These are phyloP conservation scores for Drosophila kanapiae DNA, from an alignment of 1,140 invertebrate genomes.

Conservation along the genomic window DNA sequence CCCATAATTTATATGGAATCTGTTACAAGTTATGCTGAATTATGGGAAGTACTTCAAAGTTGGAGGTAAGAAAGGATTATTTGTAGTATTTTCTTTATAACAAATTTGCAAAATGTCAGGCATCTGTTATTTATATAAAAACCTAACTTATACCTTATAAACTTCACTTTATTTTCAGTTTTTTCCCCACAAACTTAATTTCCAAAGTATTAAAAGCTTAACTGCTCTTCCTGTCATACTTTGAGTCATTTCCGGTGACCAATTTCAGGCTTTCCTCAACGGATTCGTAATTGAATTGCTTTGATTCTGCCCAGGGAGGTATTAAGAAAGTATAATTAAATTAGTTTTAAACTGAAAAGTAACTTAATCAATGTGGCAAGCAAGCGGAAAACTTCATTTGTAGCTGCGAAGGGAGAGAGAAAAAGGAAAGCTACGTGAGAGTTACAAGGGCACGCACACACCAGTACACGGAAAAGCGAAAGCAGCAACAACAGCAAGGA, in stretches of 20 bases:
- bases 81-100: too few species aligned
- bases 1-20: too few species aligned
- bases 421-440: conserved; percentile 53
- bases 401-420: conserved; percentile 11
- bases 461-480: conserved; percentile 55
- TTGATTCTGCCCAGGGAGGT: conserved; percentile 19
- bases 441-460: conserved; percentile 62
- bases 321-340: conserved; percentile 52
- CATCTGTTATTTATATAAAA: too few species aligned
- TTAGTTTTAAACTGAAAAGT: conserved; percentile 55
- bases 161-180: neutral
- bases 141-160: neutral
- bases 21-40: too few species aligned
- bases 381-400: conserved; percentile 69
- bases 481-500: conserved; percentile 35
- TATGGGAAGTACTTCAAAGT: neutral
- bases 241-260: conserved; percentile 2
- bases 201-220: conserved; percentile 2
- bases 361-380: conserved; percentile 65
- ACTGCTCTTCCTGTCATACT: neutral
- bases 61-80: neutral
- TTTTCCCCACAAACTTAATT: neutral
- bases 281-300: conserved; percentile 36
- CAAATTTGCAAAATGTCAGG: too few species aligned
- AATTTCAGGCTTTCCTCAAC: neutral